These are phyloP conservation scores for Dasysyrphus albostriatus DNA, from an alignment of 2,888 invertebrate species.

Conservation along the genomic window DNA sequence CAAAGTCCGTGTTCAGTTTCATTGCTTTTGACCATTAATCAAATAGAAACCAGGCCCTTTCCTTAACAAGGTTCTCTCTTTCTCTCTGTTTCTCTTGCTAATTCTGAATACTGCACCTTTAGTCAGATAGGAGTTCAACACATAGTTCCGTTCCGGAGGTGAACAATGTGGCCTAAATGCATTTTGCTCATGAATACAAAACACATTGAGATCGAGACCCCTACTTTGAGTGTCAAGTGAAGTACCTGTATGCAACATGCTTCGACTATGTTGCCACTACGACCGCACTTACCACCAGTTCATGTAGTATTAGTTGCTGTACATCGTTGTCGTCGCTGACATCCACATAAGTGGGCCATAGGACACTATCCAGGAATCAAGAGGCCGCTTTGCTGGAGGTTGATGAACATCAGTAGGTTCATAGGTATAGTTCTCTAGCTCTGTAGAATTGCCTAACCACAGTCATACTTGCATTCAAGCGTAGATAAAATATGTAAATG, in stretches of 20 bases:
- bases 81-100: background rate
- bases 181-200: conserved; percentile 57
- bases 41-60: conserved; percentile 46
- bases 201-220: conserved; percentile 43
- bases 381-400: background rate
- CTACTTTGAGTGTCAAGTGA: conserved; percentile 44
- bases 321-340: background rate
- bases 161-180: conserved; percentile 61
- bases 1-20: conserved; percentile 34
- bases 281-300: conserved; percentile 36
- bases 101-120: conserved; percentile 1
- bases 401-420: conserved; percentile 17
- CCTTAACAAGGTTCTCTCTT: background rate
- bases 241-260: conserved; percentile 36
- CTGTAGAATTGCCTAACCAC: background rate
- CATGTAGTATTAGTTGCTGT: conserved; percentile 40
- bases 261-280: conserved; percentile 29
- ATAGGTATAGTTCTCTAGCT: background rate
- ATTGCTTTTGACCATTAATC: conserved; percentile 64
- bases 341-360: background rate
- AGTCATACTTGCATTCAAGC: conserved; percentile 36
- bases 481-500: conserved; percentile 69
- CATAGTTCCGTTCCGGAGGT: conserved; percentile 36
- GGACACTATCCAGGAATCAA: conserved; percentile 30
- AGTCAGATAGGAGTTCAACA: background rate